Base-by-base conservation (phyloP, 2,797 vertebrate species). In the Sebastes jordani region DNA sequence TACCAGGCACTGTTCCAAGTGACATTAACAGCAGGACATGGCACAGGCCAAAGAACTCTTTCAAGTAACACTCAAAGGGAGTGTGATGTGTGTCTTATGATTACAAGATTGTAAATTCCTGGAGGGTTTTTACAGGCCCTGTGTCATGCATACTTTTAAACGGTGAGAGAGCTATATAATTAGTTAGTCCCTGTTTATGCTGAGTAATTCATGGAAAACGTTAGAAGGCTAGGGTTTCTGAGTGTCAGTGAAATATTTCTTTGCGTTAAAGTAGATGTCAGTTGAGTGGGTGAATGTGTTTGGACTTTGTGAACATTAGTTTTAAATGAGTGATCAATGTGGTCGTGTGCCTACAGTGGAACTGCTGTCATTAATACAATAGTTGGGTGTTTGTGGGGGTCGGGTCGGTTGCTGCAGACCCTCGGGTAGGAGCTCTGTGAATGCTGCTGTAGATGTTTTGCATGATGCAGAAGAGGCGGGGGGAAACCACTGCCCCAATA, bases 381-480 rank as follows among this genome's bases (percentile, higher is more conserved):
- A 65, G 68, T 73, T 78, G 59, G 30, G 59, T 76, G 49, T 79
- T 80, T 80, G 63, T 65, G 61, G 30, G 32, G 56, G 66, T n/a
- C 59, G 71, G 64, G 34, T 32, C 11, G 9, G 46, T n/a, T 32
- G 56, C 74, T 69, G 34, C 46, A 49, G 46, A 77, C 52, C 52
- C 22, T 16, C 9, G 30, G 49, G n/a, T 10, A 22, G 29, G 25
- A 74, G 36, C 18, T 56, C 62, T 58, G 3, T 67, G 30, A 73
- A 56, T 71, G 36, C 55, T 70, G 2, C 74, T 34, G 7, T 81
- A 58, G 85, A 78, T 92, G 68, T 86, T 91, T 92, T 86, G 58
- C 80, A 89, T 89, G 63, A 78, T 36, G 20, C 78, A 81, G 77
- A 85, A 67, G 54, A 55, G 78, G 36, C 60, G 65, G 69, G 36